phyloP scores from a whole-genome alignment of 2,797 vertebrate genomes.

The Syncerus caffer region DNA sequence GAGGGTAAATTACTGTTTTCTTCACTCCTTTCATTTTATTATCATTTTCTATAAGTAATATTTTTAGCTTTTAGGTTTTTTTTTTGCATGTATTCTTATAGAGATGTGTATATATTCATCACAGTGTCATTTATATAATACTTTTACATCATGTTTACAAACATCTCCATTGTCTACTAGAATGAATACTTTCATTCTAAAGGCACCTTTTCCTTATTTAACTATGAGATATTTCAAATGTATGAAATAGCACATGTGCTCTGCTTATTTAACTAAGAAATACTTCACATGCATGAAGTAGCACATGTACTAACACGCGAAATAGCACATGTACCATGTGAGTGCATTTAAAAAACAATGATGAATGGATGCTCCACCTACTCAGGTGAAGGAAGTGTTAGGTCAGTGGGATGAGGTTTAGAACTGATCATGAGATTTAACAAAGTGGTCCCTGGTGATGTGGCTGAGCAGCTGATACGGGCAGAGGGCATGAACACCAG shows the following conservation, averaged over 20 bases:
- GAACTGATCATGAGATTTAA: fast-evolving
- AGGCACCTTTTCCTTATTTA: neutral
- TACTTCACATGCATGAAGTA: neutral
- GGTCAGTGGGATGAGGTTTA: neutral
- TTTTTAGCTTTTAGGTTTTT: neutral
- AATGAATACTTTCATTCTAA: neutral
- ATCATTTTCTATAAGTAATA: too few relatives aligned
- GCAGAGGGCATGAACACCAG: too few relatives aligned
- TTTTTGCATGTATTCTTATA: neutral
- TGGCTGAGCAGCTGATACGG: neutral
- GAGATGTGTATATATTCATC: neutral
- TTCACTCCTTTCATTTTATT: neutral
- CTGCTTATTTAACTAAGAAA: neutral
- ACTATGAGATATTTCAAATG: neutral
- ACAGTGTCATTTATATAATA: fast-evolving
- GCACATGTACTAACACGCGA: neutral
- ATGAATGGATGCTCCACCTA: fast-evolving
- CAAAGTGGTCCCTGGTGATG: fast-evolving
- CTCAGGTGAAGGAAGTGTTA: too few relatives aligned
- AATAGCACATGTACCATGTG: neutral
- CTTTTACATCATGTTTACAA: neutral
- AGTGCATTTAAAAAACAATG: neutral
- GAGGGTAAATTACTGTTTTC: neutral
- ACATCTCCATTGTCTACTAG: fast-evolving
- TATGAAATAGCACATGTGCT: fast-evolving